Percentiles rank a stretch among this genome's conserved stretches.
Evolutionary conservation across 1,140 invertebrate genomes (phyloP).

Genomic region (Trypoxylus dichotomus): DNA sequence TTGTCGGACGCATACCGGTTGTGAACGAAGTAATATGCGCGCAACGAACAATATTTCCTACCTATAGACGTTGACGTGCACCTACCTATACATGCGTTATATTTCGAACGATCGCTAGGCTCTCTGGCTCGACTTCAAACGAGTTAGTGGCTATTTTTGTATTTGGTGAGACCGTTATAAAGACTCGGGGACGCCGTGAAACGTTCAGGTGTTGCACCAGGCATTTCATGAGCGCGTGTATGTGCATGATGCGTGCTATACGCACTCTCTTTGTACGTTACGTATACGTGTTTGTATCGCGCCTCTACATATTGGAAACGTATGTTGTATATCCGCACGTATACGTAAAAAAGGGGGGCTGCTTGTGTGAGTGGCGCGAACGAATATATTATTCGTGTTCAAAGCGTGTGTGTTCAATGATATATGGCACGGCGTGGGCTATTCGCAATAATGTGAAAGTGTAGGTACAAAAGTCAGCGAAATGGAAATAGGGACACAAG

Average conservation of each 20-base stretch:
- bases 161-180: background rate
- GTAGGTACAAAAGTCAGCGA: no score
- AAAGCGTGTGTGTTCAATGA: background rate
- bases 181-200: background rate
- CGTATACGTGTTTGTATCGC: no score
- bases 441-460: slow-evolving; percentile 18
- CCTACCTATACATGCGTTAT: background rate
- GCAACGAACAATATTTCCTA: no score
- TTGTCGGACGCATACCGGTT: slow-evolving; percentile 1
- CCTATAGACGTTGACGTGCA: background rate
- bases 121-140: slow-evolving; percentile 13
- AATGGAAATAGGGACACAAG: background rate
- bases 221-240: background rate
- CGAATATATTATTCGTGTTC: background rate
- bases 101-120: background rate
- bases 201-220: slow-evolving; percentile 7
- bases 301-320: no score
- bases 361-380: background rate
- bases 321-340: no score
- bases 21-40: background rate
- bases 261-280: background rate
- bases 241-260: background rate
- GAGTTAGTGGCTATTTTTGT: slow-evolving; percentile 22
- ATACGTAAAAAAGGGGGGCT: background rate
- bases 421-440: background rate